Evolutionary conservation across 2,113 vertebrate genomes (phyloP).

Genomic region (Bombycilla garrulus): DNA sequence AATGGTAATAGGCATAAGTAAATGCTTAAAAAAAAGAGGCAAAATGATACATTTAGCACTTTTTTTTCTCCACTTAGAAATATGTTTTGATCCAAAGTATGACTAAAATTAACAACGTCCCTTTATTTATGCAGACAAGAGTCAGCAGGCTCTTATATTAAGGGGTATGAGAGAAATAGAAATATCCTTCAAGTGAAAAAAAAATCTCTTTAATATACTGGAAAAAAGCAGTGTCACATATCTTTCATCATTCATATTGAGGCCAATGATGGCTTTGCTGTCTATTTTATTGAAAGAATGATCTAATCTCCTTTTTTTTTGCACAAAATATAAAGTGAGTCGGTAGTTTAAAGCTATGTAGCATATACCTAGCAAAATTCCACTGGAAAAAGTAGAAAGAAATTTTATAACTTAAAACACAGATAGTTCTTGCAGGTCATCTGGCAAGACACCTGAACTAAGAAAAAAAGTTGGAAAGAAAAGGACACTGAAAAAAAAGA

Average conservation of each 20-base stretch:
- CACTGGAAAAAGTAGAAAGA: not conserved
- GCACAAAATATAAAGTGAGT: not conserved
- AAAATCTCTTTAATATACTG: not conserved
- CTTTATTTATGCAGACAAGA: not conserved
- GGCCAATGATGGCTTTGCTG: fast-evolving
- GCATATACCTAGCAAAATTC: not conserved
- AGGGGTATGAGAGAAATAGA: not conserved
- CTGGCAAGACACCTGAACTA: slow-evolving; percentile 48
- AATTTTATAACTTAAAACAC: slow-evolving; percentile 5
- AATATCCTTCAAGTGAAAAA: not conserved
- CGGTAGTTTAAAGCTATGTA: not conserved
- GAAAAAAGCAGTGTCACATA: not conserved
- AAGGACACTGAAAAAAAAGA: fast-evolving
- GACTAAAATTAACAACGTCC: not conserved
- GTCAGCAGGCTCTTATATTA: not conserved
- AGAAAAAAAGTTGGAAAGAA: not conserved
- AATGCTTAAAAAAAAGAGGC: not conserved
- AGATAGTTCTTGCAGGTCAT: slow-evolving; percentile 4
- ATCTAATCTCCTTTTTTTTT: not conserved
- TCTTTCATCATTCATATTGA: not conserved
- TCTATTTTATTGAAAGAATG: not conserved
- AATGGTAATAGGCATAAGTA: not conserved
- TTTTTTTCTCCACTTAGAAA: not conserved
- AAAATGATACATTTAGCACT: not conserved
- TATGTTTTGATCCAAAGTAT: not conserved